Evolutionary conservation across 2,113 vertebrate species (phyloP).

Genomic region (Alligator sinensis): DNA sequence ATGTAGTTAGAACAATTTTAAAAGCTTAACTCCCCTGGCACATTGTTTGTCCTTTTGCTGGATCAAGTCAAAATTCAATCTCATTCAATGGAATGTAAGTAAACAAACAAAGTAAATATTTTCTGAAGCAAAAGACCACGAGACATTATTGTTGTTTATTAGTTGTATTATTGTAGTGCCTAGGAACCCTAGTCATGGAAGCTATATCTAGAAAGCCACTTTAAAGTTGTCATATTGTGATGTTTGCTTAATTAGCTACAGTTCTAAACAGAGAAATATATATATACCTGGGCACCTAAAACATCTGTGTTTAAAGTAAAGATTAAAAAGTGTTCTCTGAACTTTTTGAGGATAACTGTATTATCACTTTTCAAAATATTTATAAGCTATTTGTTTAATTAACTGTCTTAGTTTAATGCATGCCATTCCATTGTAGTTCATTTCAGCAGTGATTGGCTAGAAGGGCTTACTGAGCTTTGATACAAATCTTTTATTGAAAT

Average conservation of each 20-base stretch:
- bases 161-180: not conserved
- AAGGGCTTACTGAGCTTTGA: conserved; percentile 26
- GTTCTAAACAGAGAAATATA: not conserved
- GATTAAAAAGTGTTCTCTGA: not conserved
- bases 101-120: not conserved
- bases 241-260: not conserved
- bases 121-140: not conserved
- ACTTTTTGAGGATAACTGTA: not conserved
- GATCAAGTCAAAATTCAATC: not conserved
- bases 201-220: not conserved
- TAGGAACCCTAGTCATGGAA: not conserved
- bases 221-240: not conserved
- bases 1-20: not conserved
- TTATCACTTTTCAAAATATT: conserved; percentile 59
- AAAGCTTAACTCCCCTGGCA: not conserved
- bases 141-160: not conserved
- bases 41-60: not conserved
- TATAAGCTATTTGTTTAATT: conserved; percentile 63
- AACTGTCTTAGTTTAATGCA: conserved; percentile 65
- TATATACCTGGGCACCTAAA: not conserved
- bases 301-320: not conserved
- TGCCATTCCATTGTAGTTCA: not conserved
- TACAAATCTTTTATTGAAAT: conserved; percentile 49
- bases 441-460: not conserved
- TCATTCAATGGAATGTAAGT: not conserved